Percentiles rank a stretch among this genome's conserved stretches.
These are phyloP conservation scores for Papilio protenor DNA, from an alignment of 2,888 invertebrate genomes.

Conservation along the genomic window DNA sequence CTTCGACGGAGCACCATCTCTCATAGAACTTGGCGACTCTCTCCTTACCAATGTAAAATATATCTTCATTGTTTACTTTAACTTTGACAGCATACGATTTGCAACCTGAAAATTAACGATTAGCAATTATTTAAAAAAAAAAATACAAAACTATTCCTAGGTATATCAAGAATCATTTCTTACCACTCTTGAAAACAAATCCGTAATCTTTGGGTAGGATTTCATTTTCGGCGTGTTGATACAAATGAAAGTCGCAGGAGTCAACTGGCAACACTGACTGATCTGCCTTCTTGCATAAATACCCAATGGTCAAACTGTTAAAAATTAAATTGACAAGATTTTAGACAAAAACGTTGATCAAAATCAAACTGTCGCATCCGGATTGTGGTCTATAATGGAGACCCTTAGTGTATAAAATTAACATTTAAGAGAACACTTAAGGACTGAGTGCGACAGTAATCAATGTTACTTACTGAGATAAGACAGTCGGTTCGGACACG, in stretches of 20 bases:
- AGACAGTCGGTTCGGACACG: conserved; percentile 86
- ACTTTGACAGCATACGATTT: conserved; percentile 80
- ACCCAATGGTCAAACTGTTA: conserved; percentile 86
- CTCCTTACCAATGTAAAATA: conserved; percentile 85
- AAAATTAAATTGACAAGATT: conserved; percentile 1
- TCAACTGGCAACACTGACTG: conserved; percentile 75
- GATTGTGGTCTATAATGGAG: background rate
- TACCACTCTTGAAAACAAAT: conserved; percentile 85
- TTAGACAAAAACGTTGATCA: background rate
- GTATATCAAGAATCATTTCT: too few relatives aligned
- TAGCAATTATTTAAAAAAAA: background rate
- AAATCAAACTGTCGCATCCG: background rate
- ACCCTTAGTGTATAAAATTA: background rate
- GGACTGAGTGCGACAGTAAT: background rate
- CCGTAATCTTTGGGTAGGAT: conserved; percentile 85
- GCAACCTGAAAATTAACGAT: conserved; percentile 68
- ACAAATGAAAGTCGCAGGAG: conserved; percentile 81
- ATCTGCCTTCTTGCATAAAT: conserved; percentile 80
- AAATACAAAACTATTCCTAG: background rate
- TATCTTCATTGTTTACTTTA: conserved; percentile 79
- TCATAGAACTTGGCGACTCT: conserved; percentile 85
- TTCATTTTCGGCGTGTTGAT: conserved; percentile 86
- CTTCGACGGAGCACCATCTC: conserved; percentile 82
- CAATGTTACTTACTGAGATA: conserved; percentile 80
- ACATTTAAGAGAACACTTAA: background rate